These are phyloP conservation scores for Eupithecia centaureata DNA, from an alignment of 2,888 invertebrate species.

Conservation along the genomic window DNA sequence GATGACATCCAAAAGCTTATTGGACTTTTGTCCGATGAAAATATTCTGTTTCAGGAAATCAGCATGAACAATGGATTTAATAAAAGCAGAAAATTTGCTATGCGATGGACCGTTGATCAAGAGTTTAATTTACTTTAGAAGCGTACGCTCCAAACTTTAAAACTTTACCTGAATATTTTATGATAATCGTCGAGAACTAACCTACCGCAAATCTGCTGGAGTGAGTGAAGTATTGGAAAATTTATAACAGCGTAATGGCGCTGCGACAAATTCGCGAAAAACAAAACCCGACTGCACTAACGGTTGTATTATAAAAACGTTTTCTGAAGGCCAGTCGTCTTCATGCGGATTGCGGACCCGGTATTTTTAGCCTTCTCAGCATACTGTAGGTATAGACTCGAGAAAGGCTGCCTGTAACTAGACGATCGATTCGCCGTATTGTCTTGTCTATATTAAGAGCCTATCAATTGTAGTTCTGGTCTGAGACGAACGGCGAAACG, in stretches of 20 bases:
- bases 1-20: conserved; percentile 33
- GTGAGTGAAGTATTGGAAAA: conserved; percentile 20
- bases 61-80: conserved; percentile 16
- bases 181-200: conserved; percentile 30
- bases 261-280: conserved; percentile 13
- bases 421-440: conserved; percentile 37
- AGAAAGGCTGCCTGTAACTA: conserved; percentile 28
- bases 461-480: conserved; percentile 15
- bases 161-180: conserved; percentile 5
- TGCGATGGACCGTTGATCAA: not conserved
- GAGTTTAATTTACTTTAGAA: not conserved
- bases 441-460: conserved; percentile 33
- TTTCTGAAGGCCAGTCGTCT: conserved; percentile 52
- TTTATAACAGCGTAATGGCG: conserved; percentile 19
- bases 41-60: conserved; percentile 17
- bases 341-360: conserved; percentile 51
- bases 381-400: conserved; percentile 19
- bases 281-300: conserved; percentile 30
- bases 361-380: conserved; percentile 54
- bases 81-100: conserved; percentile 2
- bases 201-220: conserved; percentile 34
- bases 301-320: conserved; percentile 46
- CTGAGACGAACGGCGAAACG: not conserved
- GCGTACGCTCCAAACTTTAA: not conserved
- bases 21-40: conserved; percentile 21